These are phyloP conservation scores for Hyles vespertilio DNA, from an alignment of 1,140 invertebrate genomes.

Conservation along the genomic window DNA sequence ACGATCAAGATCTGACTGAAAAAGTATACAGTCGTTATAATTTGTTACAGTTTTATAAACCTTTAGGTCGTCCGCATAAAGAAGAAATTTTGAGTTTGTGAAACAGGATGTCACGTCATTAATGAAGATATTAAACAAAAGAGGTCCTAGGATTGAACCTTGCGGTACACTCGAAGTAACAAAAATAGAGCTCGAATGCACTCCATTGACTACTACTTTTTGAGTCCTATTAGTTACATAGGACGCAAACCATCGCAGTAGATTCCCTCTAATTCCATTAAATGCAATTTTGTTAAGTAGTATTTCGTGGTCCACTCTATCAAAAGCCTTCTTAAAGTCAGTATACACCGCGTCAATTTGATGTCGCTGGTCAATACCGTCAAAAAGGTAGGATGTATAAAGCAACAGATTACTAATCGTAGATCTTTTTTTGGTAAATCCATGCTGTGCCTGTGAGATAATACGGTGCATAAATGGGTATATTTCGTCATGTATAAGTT, in stretches of 20 bases:
- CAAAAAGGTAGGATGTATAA: conserved; percentile 8
- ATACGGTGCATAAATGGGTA: not conserved
- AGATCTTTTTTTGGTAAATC: conserved; percentile 17
- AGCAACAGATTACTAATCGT: conserved; percentile 14
- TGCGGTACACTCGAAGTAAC: conserved; percentile 35
- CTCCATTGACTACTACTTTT: conserved; percentile 28
- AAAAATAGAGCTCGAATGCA: conserved; percentile 17
- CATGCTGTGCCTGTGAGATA: conserved; percentile 11
- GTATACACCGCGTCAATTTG: conserved; percentile 7
- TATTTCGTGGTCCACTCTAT: conserved; percentile 15
- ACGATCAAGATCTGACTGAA: conserved; percentile 27
- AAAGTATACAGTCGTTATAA: conserved; percentile 9
- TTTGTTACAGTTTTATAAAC: conserved; percentile 36
- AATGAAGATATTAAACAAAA: conserved; percentile 35
- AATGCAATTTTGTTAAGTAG: conserved; percentile 15
- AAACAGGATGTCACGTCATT: conserved; percentile 32
- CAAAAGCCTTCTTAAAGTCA: conserved; percentile 16
- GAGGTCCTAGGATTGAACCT: conserved; percentile 31
- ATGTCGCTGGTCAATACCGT: conserved; percentile 5
- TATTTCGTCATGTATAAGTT: not conserved
- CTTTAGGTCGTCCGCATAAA: conserved; percentile 41
- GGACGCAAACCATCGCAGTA: conserved; percentile 29
- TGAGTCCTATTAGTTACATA: conserved; percentile 32
- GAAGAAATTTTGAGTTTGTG: conserved; percentile 19
- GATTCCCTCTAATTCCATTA: conserved; percentile 16